phyloP scores from a whole-genome alignment of 2,113 vertebrate genomes.

The Xenus cinereus region DNA sequence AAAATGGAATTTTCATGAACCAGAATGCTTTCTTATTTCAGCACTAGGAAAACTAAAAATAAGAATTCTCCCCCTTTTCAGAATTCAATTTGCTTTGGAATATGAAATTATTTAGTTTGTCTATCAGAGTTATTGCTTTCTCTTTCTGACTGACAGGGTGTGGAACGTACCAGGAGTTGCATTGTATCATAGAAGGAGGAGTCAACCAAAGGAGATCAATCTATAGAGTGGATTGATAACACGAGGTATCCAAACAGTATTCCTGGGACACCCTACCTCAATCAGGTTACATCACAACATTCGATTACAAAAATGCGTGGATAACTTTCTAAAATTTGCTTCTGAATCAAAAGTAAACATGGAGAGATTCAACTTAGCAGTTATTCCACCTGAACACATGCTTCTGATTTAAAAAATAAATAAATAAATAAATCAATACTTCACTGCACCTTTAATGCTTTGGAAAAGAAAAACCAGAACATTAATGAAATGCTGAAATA shows the following conservation, averaged over 20 bases:
- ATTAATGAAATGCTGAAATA: neutral
- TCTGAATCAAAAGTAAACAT: neutral
- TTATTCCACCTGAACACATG: neutral
- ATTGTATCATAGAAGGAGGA: rapidly evolving
- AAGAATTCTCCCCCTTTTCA: neutral
- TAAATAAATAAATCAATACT: neutral
- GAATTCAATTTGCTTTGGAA: neutral
- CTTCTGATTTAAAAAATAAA: neutral
- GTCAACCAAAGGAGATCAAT: neutral
- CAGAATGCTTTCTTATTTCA: neutral
- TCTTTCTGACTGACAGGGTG: neutral
- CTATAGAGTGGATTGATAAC: neutral
- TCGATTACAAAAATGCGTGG: neutral
- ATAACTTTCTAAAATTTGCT: neutral
- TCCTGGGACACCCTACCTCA: neutral
- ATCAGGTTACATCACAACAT: neutral
- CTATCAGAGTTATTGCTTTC: neutral
- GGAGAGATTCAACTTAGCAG: neutral
- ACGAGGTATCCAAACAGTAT: rapidly evolving
- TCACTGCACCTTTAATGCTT: neutral
- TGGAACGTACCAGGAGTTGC: neutral
- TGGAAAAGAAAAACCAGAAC: neutral
- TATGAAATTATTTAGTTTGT: neutral
- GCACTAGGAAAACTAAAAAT: neutral
- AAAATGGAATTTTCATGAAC: neutral